These are phyloP conservation scores for Poeciliopsis turrubarensis DNA, from an alignment of 2,113 vertebrate genomes.

Conservation along the genomic window DNA sequence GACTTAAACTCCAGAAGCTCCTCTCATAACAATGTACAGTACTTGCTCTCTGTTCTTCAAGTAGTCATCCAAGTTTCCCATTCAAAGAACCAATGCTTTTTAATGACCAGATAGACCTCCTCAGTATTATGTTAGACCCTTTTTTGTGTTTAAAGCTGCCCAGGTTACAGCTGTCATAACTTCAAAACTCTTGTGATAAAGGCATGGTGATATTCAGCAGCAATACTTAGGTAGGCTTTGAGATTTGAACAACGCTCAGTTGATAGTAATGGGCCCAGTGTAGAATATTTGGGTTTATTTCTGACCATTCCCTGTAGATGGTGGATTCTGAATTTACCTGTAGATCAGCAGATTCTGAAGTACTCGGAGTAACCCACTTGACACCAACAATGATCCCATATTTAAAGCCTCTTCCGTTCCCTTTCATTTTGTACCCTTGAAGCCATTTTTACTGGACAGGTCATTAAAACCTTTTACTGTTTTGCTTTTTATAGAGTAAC, in stretches of 20 bases:
- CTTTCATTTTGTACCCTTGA: background rate
- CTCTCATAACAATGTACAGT: constrained; percentile 37
- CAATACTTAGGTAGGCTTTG: background rate
- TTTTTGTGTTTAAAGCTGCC: background rate
- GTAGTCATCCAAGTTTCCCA: constrained; percentile 29
- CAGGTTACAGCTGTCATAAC: background rate
- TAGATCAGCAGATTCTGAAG: no score
- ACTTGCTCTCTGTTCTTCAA: constrained; percentile 44
- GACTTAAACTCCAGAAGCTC: constrained; percentile 42
- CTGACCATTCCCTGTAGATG: background rate
- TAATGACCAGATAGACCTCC: background rate
- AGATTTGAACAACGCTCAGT: background rate
- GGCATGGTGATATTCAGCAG: background rate
- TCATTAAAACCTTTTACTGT: background rate
- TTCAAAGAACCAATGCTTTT: background rate
- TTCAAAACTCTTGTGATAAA: background rate
- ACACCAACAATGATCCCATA: no score
- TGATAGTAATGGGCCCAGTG: background rate
- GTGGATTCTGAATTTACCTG: background rate
- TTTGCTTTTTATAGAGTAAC: background rate
- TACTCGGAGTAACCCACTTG: no score
- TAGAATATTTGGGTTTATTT: background rate
- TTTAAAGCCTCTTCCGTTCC: background rate
- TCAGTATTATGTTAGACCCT: no score
- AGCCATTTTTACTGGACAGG: background rate